Conservation (phyloP, 92 coral and sea anemone genomes). For the Paramuricea clavata region DNA sequence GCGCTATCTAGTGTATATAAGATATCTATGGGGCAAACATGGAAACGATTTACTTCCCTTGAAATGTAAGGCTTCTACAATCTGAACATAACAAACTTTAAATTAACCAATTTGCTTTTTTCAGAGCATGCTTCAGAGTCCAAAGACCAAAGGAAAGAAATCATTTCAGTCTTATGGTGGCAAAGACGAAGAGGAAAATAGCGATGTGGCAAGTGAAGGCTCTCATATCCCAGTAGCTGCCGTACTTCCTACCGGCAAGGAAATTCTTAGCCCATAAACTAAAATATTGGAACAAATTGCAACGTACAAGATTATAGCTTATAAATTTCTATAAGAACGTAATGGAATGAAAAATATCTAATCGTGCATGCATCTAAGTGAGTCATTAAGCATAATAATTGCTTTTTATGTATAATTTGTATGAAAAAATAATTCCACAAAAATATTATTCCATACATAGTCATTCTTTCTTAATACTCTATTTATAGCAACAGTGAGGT, state of each 20-base stretch:
- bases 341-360: background rate
- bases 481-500: background rate
- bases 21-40: too few species aligned
- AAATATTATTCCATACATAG: constrained; percentile 3
- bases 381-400: background rate
- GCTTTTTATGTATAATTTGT: background rate
- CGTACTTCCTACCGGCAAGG: constrained; percentile 19
- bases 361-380: background rate
- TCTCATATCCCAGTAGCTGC: constrained; percentile 32
- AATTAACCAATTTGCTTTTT: background rate
- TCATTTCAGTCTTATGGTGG: constrained; percentile 2
- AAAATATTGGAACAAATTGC: background rate
- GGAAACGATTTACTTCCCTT: too few species aligned
- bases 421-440: constrained; percentile 13
- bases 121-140: constrained; percentile 10
- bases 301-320: background rate
- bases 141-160: constrained; percentile 36
- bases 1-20: too few species aligned
- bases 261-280: background rate
- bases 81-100: too few species aligned
- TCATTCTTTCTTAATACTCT: background rate
- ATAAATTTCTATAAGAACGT: background rate
- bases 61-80: too few species aligned
- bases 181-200: constrained; percentile 20
- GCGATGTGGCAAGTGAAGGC: constrained; percentile 3